These are phyloP conservation scores for Argopecten irradians DNA, from an alignment of 1,140 invertebrate genomes.

Conservation along the genomic window DNA sequence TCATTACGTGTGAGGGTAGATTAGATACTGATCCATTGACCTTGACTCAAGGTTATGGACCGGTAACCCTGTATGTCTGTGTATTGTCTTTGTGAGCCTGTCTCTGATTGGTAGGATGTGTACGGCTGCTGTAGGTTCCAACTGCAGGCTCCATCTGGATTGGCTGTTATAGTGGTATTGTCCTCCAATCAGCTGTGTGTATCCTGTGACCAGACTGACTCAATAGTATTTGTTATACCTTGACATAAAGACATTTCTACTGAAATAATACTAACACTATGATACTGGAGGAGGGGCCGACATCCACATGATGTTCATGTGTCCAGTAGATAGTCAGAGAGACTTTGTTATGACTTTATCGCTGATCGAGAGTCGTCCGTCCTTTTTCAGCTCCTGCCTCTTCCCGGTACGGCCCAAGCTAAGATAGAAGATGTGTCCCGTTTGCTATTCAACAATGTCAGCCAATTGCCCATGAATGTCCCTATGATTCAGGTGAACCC, in stretches of 20 bases:
- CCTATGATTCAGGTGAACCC: constrained; percentile 74
- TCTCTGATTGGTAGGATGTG: background rate
- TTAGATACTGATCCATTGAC: constrained; percentile 9
- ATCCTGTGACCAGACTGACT: background rate
- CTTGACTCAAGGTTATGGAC: background rate
- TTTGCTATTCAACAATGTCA: constrained; percentile 75
- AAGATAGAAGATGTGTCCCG: constrained; percentile 77
- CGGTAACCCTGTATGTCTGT: background rate
- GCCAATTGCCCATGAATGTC: constrained; percentile 76
- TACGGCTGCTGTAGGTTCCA: too few species aligned
- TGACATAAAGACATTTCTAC: background rate
- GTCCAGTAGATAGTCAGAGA: background rate
- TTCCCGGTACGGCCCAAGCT: constrained; percentile 76
- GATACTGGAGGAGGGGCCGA: background rate
- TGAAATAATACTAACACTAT: too few species aligned
- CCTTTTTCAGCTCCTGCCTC: constrained; percentile 71
- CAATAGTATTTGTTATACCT: background rate
- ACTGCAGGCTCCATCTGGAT: too few species aligned
- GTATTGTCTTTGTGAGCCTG: background rate
- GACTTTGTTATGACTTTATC: background rate
- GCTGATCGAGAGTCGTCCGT: constrained; percentile 7
- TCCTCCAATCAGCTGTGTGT: background rate
- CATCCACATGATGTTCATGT: background rate
- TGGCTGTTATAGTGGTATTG: background rate
- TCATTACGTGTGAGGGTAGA: background rate